phyloP scores from a whole-genome alignment of 2,888 invertebrate species.

The Lacanobia wlatinum region DNA sequence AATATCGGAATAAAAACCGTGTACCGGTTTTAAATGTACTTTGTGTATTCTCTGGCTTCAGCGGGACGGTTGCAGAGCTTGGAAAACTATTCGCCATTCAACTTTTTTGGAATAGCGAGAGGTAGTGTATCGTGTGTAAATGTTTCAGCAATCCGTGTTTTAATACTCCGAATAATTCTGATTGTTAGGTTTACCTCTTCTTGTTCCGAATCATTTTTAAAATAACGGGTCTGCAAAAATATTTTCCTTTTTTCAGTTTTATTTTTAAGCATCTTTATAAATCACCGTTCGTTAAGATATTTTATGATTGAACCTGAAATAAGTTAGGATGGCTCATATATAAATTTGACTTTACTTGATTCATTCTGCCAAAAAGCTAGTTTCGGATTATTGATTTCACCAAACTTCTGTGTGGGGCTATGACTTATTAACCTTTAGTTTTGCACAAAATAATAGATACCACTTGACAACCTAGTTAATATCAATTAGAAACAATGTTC shows the following conservation, averaged over 20 bases:
- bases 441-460: constrained; percentile 2
- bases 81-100: constrained; percentile 28
- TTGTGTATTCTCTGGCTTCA: constrained; percentile 40
- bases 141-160: constrained; percentile 14
- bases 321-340: background rate
- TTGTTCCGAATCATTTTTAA: background rate
- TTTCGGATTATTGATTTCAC: background rate
- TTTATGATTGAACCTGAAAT: background rate
- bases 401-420: background rate
- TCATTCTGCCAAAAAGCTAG: background rate
- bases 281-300: background rate
- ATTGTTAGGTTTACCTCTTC: background rate
- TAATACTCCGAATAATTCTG: background rate
- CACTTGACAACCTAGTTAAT: background rate
- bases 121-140: background rate
- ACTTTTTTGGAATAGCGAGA: constrained; percentile 19
- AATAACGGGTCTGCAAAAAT: background rate
- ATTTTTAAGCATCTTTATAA: background rate
- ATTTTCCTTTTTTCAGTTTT: background rate
- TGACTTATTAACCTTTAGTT: background rate
- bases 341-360: background rate
- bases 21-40: constrained; percentile 49
- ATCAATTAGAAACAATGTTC: background rate
- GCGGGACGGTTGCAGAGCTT: constrained; percentile 18
- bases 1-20: constrained; percentile 53